Base-by-base conservation (phyloP, 2,888 invertebrate species). In the Dinocampus coccinellae region DNA sequence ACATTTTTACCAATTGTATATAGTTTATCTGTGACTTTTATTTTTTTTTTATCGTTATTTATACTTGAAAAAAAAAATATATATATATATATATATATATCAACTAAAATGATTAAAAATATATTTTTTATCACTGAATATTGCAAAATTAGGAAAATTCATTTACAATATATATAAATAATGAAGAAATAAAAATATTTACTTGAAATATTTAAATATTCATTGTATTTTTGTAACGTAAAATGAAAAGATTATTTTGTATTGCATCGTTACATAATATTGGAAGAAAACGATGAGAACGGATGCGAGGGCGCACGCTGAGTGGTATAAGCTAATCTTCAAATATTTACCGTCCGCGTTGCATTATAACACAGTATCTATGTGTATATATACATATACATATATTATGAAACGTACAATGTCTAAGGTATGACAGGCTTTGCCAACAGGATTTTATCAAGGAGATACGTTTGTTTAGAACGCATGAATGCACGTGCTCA, bases 341-440 rank as follows among this genome's bases (percentile, higher is more conserved):
- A 81, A 81, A 81, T 81, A 81, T 81, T 81, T 80, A 78, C 76
- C 74, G 73, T 76, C 47, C 47, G n/a, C n/a, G 76, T 75, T 70
- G 77, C 76, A 78, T 80, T 77, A 76, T 69, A 73, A 74, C 68
- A 71, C 75, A 64, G 16, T 47, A 16, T 39, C 39, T 39, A 39
- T 47, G 16, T 68, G 62, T 61, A 42, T 36, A 55, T 55, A 29
- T 29, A 29, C 29, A 29, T 29, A 4, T 29, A 4, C 7, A 29
- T 3, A 4, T 4, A 4, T n/a, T 61, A 57, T 76, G 68, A 73
- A 57, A 74, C 72, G 70, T 68, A 70, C 70, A 69, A 57, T 58
- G 63, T 64, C 63, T 64, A 65, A 39, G 65, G 33, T 64, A 39
- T 58, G 39, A 69, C 63, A 58, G 64, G 58, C 55, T 70, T 60